Base-by-base conservation (phyloP, 35 echinoderm and acorn worm genomes). In the Hemicentrotus pulcherrimus region DNA sequence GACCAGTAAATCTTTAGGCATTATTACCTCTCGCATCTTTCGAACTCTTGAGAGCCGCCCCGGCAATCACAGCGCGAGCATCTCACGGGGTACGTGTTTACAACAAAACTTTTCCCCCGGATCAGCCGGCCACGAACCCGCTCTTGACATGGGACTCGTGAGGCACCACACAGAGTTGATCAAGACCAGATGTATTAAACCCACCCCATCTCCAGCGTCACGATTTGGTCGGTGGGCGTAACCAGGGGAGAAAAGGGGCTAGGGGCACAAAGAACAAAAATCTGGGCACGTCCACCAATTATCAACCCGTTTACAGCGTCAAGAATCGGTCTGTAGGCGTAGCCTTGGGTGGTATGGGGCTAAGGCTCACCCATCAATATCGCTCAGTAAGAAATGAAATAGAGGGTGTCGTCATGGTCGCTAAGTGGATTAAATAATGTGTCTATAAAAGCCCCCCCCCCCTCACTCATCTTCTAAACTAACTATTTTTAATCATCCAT, bases 101-200 rank as follows among this genome's bases (percentile, higher is more conserved):
- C 65, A 78, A 78, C 65, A 78, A 78, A 78, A 22, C 65, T 78
- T n/a, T 28, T 78, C 52, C 15, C 65, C 65, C 65, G 65, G 65
- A 78, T 78, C 65, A 78, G 65, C 65, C 22, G 65, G 65, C 65
- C 65, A 78, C 65, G 65, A 78, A 78, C 65, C 28, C 28, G 65
- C 65, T 78, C 65, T 78, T 78, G 65, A 78, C 65, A 78, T 78
- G 28, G 65, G 65, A 28, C 65, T 78, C 65, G 65, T 6, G 65
- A 78, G 65, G 65, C 65, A 78, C 65, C 65, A 78, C 65, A 78
- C 65, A 78, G 65, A 78, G 65, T 78, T 78, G n/a, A 78, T 78
- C 65, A 78, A 28, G 22, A 78, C 65, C 65, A 78, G 65, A 78
- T 78, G 65, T 78, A 78, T 10, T 55, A 10, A n/a, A 50, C 50